Base-by-base conservation (phyloP, 92 coral and sea anemone species). In the Epizoanthus scotinus region DNA sequence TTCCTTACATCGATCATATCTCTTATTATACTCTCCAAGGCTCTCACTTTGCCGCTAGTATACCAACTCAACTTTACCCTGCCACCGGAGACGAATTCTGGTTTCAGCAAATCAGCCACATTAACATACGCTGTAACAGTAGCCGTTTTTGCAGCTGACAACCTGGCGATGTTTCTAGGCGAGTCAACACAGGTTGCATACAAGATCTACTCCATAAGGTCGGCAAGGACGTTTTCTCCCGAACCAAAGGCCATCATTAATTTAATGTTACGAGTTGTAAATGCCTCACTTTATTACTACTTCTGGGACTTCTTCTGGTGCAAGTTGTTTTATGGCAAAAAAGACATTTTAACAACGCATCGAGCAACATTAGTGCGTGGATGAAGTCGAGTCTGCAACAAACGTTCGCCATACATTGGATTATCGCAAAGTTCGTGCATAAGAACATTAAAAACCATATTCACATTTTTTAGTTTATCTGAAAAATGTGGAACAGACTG, bases 231-330 rank as follows among this genome's bases (percentile, higher is more conserved):
- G 0, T 28, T 58, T 28, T 8, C 64, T 21, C 24, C 40, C 6
- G 19, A 73, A 8, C 64, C 44, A 54, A 53, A 6, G 10, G 78
- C 49, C 64, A 54, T n/a, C 29, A 49, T 31, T 73, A 5, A 1
- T 19, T 73, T 73, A 63, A 73, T 73, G 78, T 6, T 73, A 63
- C 55, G 64, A 73, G 64, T 73, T 4, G 62, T 73, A 17, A 73
- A 73, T n/a, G 78, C 19, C 8, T 73, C 78, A 9, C 25, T 73
- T 55, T 73, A 73, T 73, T 6, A 54, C 20, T 31, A 73, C 15
- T 54, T 73, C 49, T 73, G 78, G 78, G 34, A 31, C 57, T 73
- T 73, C 78, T 73, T 73, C 64, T 73, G 63, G 64, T 53, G 78
- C 25, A 73, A 73, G 63, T 20, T 73, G 3, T 73, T 73, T 52